Conservation (phyloP, 1,140 invertebrate species). For the Drosophila mauritiana region DNA sequence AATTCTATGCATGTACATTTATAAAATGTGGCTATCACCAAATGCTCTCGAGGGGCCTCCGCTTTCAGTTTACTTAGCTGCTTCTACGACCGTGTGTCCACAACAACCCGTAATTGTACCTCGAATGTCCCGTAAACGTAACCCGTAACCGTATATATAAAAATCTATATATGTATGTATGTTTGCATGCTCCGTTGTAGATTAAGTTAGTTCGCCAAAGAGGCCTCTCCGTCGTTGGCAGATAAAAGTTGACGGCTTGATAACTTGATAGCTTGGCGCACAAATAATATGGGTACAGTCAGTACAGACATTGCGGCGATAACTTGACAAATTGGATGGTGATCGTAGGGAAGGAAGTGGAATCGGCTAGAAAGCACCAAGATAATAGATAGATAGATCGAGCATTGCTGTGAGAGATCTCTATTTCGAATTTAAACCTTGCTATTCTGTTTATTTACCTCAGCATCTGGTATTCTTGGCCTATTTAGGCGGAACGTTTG, state of each 20-base stretch:
- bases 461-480: constrained; percentile 13
- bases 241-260: constrained; percentile 63
- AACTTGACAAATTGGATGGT: constrained; percentile 57
- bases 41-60: constrained; percentile 50
- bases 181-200: constrained; percentile 7
- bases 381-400: neutral
- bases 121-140: constrained; percentile 12
- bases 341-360: constrained; percentile 3
- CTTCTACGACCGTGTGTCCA: constrained; percentile 22
- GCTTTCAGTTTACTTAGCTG: constrained; percentile 71
- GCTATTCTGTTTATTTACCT: constrained; percentile 8
- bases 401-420: neutral
- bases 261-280: constrained; percentile 38
- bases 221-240: constrained; percentile 49
- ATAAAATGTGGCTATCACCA: constrained; percentile 43
- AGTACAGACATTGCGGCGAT: constrained; percentile 70
- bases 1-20: constrained; percentile 19
- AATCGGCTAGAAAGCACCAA: neutral
- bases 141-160: constrained; percentile 18
- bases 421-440: neutral
- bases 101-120: constrained; percentile 28
- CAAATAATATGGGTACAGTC: constrained; percentile 60
- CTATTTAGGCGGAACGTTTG: constrained; percentile 18
- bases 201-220: constrained; percentile 55
- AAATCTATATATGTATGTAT: neutral